Evolutionary conservation across 2,888 invertebrate species (phyloP), one percentile per base, ranked within the genome.

Genomic region (Tetropium fuscum): DNA sequence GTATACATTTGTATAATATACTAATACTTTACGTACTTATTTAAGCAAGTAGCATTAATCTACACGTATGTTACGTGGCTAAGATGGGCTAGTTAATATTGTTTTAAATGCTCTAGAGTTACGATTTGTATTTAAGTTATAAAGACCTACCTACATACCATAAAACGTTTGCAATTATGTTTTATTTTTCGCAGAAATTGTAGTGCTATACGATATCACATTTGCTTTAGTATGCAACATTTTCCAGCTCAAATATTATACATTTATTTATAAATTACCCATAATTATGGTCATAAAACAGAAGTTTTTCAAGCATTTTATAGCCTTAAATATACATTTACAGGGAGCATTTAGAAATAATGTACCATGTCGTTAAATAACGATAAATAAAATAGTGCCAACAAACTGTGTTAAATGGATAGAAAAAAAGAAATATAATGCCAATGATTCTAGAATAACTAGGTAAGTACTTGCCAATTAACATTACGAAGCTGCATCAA

Each of bases 261-360:
- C 67, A 66, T 66, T 65, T 68, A 64, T 69, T 57, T 60, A 66
- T 68, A 70, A 73, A 72, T 70, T 69, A 64, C 60, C 65, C 65
- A 54, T 74, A 73, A 73, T 73, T 70, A 72, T 63, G 60, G 69
- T 66, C 55, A 70, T 73, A 73, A 72, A 67, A 55, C 44, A 47
- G 56, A 45, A 59, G 63, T 48, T 62, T 57, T 64, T 65, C 51
- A 38, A 53, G 40, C 53, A 53, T 40, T 58, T 58, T 58, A 58
- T 53, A 36, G 47, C 51, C 40, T 44, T 32, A 43, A 58, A 27
- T 53, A 20, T 19, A 34, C 36, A 45, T 36, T 51, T 25, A 40
- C 8, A 40, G 2, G 11, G 16, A 38, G 27, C 40, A 19, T 48
- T 36, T 27, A 18, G 51, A 40, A 7, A 13, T 44, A 44, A 51